These are phyloP conservation scores for Chunga burmeisteri DNA, from an alignment of 2,113 vertebrate species.

Conservation along the genomic window DNA sequence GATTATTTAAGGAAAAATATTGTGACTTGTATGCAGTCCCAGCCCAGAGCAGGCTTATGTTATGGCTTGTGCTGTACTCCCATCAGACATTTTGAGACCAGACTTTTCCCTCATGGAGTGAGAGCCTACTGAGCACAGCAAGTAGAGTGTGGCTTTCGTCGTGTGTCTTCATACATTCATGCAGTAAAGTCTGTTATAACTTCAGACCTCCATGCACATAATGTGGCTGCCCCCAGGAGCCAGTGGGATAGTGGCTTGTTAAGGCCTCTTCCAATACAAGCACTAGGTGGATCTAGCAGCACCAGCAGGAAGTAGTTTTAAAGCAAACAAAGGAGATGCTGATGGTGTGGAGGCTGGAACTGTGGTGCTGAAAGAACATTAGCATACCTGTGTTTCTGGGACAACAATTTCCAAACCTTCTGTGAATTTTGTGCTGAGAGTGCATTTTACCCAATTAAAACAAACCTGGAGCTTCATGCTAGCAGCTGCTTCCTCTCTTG, in stretches of 20 bases:
- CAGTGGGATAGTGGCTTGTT: background rate
- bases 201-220: background rate
- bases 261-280: background rate
- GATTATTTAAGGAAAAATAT: background rate
- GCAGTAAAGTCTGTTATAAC: background rate
- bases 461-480: background rate
- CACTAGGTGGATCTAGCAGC: background rate
- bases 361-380: background rate
- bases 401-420: background rate
- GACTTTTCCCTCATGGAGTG: background rate
- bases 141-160: background rate
- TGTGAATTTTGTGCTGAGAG: background rate
- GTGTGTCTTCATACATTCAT: background rate
- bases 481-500: background rate
- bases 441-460: background rate
- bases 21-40: background rate
- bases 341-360: background rate
- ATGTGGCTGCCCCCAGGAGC: background rate
- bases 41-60: background rate
- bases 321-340: background rate
- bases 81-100: background rate
- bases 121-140: background rate
- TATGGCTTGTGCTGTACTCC: background rate
- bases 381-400: background rate
- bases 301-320: background rate